Conservation (phyloP, 2,113 vertebrate species). For the Paradoxurus hermaphroditus region DNA sequence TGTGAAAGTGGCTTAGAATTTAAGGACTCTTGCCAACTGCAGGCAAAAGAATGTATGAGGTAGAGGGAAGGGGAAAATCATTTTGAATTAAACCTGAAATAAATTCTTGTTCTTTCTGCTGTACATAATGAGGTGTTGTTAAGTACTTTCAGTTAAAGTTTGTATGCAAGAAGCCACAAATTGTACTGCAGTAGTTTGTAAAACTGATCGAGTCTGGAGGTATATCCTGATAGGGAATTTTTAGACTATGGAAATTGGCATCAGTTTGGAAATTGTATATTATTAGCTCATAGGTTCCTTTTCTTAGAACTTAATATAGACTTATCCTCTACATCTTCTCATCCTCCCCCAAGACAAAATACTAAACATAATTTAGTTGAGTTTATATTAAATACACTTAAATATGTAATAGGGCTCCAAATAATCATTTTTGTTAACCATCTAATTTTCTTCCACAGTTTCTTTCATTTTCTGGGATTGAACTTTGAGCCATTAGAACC, state of each 20-base stretch:
- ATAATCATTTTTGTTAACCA: constrained; percentile 57
- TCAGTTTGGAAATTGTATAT: constrained; percentile 23
- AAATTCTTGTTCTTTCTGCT: background rate
- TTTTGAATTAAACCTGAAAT: constrained; percentile 42
- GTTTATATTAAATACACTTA: constrained; percentile 24
- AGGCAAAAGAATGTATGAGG: background rate
- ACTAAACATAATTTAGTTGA: constrained; percentile 23
- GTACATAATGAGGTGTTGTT: background rate
- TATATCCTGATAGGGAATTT: constrained; percentile 40
- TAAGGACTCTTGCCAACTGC: background rate
- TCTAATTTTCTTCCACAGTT: constrained; percentile 77
- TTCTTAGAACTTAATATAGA: constrained; percentile 32
- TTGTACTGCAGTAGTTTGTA: constrained; percentile 18
- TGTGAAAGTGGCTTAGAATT: constrained; percentile 4
- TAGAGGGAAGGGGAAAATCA: background rate
- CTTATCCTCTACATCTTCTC: background rate
- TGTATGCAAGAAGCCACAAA: background rate
- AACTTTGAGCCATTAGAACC: constrained; percentile 71
- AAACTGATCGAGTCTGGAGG: constrained; percentile 26
- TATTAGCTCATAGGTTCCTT: constrained; percentile 42
- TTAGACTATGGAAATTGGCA: constrained; percentile 45
- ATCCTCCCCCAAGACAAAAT: background rate
- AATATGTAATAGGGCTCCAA: background rate
- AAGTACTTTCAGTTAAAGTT: constrained; percentile 45
- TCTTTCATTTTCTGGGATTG: constrained; percentile 69